A percentile compares a stretch with the other conserved stretches of the same genome.
phyloP scores from a whole-genome alignment of 2,888 invertebrate species.

The Nemotelus pantherinus region DNA sequence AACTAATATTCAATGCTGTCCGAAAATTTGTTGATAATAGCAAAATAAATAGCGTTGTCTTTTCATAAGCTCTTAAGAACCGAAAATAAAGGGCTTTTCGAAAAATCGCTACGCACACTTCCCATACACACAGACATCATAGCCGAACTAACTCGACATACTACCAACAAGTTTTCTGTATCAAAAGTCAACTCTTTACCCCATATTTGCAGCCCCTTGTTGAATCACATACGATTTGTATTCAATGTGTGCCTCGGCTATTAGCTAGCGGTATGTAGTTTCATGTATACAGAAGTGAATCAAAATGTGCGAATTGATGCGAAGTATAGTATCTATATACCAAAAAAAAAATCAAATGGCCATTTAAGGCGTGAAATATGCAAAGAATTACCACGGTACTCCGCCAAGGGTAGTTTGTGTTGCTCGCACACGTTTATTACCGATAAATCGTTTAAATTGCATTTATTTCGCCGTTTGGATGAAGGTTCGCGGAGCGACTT shows the following conservation, averaged over 20 bases:
- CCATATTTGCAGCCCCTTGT: background rate
- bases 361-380: slow-evolving; percentile 45
- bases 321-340: background rate
- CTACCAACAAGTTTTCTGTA: background rate
- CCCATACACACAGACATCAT: background rate
- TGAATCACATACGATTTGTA: background rate
- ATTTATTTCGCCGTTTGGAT: slow-evolving; percentile 5
- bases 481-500: background rate
- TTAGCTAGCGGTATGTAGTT: slow-evolving; percentile 26
- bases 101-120: background rate
- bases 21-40: background rate
- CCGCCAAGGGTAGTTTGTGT: background rate
- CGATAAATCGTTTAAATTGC: slow-evolving; percentile 13
- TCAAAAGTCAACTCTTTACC: slow-evolving; percentile 10
- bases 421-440: background rate
- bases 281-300: background rate
- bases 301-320: slow-evolving; percentile 8
- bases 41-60: background rate
- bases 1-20: slow-evolving; percentile 30
- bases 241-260: slow-evolving; percentile 17
- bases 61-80: slow-evolving; percentile 24
- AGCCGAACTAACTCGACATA: no score
- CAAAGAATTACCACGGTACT: slow-evolving; percentile 19
- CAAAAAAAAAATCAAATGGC: slow-evolving; percentile 27
- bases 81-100: slow-evolving; percentile 27